A percentile compares a stretch with the other conserved stretches of the same genome.
Evolutionary conservation across 2,113 vertebrate genomes (phyloP).

Genomic region (Oryzias woworae): DNA sequence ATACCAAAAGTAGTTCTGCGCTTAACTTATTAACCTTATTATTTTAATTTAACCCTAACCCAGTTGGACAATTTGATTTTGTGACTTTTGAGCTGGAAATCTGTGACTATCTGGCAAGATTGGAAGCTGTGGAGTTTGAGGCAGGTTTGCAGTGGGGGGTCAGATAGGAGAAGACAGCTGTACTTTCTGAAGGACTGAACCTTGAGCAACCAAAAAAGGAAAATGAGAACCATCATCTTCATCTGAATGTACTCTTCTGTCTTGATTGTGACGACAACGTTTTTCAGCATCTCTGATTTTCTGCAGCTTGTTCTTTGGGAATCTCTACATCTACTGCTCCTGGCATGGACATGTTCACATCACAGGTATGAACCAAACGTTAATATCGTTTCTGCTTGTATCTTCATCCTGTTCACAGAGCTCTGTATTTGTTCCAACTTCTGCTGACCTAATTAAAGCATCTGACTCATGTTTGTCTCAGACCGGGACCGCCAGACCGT

Average conservation of each 20-base stretch:
- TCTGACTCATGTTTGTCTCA: constrained; percentile 64
- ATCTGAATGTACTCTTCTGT: not conserved
- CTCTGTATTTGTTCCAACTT: not conserved
- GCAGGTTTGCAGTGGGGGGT: too few relatives aligned
- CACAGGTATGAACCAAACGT: constrained; percentile 78
- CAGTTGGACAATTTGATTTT: too few relatives aligned
- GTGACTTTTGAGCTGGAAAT: too few relatives aligned
- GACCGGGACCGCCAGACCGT: constrained; percentile 92
- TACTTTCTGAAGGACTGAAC: too few relatives aligned
- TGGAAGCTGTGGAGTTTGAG: too few relatives aligned
- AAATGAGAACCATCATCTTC: too few relatives aligned
- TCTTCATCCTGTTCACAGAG: not conserved
- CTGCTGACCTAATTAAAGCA: constrained; percentile 2
- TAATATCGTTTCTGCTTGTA: not conserved
- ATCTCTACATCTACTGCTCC: constrained; percentile 92
- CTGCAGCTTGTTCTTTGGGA: constrained; percentile 94
- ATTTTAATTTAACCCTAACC: too few relatives aligned
- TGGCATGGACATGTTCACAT: constrained; percentile 93
- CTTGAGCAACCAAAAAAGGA: too few relatives aligned
- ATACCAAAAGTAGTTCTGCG: too few relatives aligned
- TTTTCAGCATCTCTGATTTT: not conserved
- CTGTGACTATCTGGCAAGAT: too few relatives aligned
- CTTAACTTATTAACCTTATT: too few relatives aligned
- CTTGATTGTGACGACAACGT: not conserved
- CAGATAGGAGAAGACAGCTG: too few relatives aligned